Conservation (phyloP, 2,888 invertebrate genomes). For the Drosophila subquinaria region DNA sequence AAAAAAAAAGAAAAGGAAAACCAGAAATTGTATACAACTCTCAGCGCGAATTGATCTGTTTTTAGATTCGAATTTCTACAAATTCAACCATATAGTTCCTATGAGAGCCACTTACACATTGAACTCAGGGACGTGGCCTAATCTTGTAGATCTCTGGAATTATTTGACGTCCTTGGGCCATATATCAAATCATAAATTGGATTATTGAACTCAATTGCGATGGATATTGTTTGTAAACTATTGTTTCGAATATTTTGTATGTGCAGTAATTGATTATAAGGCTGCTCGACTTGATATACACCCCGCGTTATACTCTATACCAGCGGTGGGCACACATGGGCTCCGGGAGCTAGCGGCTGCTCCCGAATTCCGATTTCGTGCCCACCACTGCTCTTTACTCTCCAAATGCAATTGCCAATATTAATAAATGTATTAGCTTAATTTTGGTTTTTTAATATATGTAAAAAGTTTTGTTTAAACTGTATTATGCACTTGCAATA, state of each 20-base stretch:
- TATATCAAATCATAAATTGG: background rate
- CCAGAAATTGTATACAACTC: constrained; percentile 18
- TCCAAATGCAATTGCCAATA: background rate
- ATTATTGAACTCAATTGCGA: constrained; percentile 13
- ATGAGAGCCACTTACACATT: background rate
- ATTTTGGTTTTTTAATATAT: background rate
- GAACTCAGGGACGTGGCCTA: background rate
- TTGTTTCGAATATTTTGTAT: no score
- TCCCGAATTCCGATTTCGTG: no score
- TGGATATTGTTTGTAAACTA: constrained; percentile 11
- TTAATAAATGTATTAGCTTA: background rate
- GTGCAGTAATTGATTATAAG: background rate
- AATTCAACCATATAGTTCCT: background rate
- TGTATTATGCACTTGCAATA: no score
- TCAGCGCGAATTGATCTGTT: constrained; percentile 18
- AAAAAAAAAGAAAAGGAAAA: background rate
- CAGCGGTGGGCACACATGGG: no score
- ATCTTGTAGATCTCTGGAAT: constrained; percentile 6
- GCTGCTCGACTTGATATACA: background rate
- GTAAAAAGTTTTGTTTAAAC: no score
- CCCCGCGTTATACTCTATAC: background rate
- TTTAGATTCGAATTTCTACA: constrained; percentile 11
- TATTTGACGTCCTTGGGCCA: constrained; percentile 24
- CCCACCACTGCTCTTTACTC: no score
- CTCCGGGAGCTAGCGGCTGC: no score